Conservation (phyloP, 2,797 vertebrate species). For the Potorous gilbertii region DNA sequence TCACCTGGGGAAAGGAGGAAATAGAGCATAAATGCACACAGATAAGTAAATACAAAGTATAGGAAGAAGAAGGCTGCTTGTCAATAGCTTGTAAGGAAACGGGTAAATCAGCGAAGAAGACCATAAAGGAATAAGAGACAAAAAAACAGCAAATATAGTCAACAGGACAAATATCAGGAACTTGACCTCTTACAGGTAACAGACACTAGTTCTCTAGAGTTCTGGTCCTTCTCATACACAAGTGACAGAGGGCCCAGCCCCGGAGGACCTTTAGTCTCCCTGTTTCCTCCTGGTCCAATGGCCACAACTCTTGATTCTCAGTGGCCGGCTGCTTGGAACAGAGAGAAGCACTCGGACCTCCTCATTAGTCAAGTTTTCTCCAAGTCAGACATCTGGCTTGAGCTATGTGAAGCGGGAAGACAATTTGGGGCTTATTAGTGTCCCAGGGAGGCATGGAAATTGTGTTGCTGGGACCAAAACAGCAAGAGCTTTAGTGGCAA, state of each 20-base stretch:
- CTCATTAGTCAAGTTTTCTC: not conserved
- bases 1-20: not conserved
- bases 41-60: not conserved
- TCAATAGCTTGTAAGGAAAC: not conserved
- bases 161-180: not conserved
- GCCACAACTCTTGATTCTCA: constrained; percentile 62
- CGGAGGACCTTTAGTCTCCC: constrained; percentile 47
- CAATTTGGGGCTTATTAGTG: constrained; percentile 96
- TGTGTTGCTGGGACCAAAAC: constrained; percentile 90
- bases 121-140: not conserved
- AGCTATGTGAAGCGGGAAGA: constrained; percentile 92
- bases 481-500: constrained; percentile 91
- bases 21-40: not conserved
- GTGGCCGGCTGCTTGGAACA: constrained; percentile 61
- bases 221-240: not conserved
- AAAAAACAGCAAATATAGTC: not conserved
- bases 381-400: constrained; percentile 81
- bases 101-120: not conserved
- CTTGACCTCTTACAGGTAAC: constrained; percentile 28
- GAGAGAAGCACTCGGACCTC: not conserved
- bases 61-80: not conserved
- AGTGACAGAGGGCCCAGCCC: fast-evolving
- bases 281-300: constrained; percentile 25
- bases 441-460: constrained; percentile 91
- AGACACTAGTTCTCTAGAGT: constrained; percentile 8